Evolutionary conservation across 2,888 invertebrate species (phyloP), one percentile per base, ranked within the genome.

Genomic region (Eurytoma californica): DNA sequence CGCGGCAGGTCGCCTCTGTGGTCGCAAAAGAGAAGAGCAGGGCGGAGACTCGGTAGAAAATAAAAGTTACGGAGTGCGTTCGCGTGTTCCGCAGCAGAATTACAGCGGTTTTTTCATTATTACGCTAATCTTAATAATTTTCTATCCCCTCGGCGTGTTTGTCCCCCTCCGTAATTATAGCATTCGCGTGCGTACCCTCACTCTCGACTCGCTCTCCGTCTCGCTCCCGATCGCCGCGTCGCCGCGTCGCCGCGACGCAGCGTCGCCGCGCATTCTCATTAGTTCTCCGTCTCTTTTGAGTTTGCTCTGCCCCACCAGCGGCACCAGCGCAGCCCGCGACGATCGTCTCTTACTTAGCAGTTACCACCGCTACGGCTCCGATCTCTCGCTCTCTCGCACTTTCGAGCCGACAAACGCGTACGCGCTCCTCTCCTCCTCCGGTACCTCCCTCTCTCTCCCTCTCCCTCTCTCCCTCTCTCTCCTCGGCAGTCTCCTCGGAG

Each of bases 381-480:
- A 47, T 72, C 75, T 69, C 18, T 57, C 57, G 39, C 57, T 47
- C 69, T 57, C 20, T 5, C 67, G 57, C 63, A 72, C 76, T 76
- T 61, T 74, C 76, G 53, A 68, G 72, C 72, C 72, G 49, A 55
- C 70, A 53, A 28, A 58, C 60, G 58, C 39, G 68, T 76, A 74
- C 16, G 61, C 66, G 55, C 39, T 76, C 60, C 60, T 61, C 75
- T 72, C 67, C 70, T 80, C 72, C 63, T 77, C 70, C 74, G 20
- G 61, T 75, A 67, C 76, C 72, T 69, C 76, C 79, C 49, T 69
- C 76, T 69, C 61, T 30, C 12, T 67, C 80, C 67, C 72, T 82
- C 83, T 68, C 76, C 80, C 77, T 79, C 76, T 79, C 76, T 81
- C 80, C 77, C 80, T 80, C 83, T 75, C 75, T 75, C 80, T 70